phyloP scores from a whole-genome alignment of 1,140 invertebrate genomes.

The Acromyrmex heyeri region DNA sequence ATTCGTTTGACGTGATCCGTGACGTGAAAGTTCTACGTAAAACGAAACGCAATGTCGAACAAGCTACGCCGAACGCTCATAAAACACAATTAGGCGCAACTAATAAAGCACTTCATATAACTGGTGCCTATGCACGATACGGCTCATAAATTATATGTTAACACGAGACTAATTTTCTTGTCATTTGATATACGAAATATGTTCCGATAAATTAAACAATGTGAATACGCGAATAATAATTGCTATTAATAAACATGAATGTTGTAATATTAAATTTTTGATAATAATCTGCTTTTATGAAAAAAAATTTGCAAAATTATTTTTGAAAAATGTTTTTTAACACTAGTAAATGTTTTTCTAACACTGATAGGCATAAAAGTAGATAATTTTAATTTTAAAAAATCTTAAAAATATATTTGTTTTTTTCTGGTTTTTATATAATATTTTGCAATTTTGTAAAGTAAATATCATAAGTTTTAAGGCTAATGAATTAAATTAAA shows the following conservation, averaged over 20 bases:
- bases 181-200: neutral
- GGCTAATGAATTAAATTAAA: neutral
- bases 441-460: neutral
- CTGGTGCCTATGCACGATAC: neutral
- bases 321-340: neutral
- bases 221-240: neutral
- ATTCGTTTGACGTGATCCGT: neutral
- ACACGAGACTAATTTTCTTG: conserved; percentile 23
- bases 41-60: conserved; percentile 2
- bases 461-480: neutral
- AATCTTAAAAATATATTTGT: neutral
- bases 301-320: neutral
- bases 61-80: conserved; percentile 7
- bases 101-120: conserved; percentile 10
- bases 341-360: neutral
- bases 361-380: neutral
- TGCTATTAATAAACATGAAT: neutral
- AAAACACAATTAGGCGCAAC: conserved; percentile 24
- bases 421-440: neutral
- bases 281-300: neutral
- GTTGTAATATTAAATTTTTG: neutral
- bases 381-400: neutral
- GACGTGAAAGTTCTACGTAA: neutral
- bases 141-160: conserved; percentile 20
- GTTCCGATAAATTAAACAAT: neutral